Base-by-base conservation (phyloP, 2,888 invertebrate species). In the Tipula lateralis region DNA sequence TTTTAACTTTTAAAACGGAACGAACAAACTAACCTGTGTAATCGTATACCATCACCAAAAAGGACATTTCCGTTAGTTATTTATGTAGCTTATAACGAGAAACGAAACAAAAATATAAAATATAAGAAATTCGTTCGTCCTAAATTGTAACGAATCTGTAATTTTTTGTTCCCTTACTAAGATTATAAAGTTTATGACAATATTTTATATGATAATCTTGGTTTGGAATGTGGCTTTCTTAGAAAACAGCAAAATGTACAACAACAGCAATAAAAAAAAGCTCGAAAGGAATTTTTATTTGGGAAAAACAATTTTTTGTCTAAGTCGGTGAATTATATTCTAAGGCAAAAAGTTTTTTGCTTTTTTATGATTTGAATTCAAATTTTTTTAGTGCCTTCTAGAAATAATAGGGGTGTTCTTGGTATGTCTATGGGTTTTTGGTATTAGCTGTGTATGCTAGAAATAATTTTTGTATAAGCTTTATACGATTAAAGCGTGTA, bases 181-280 rank as follows among this genome's bases (percentile, higher is more conserved):
- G 44, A 50, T 50, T 50, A 50, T 50, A 50, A 50, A 50, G 44
- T 50, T 50, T 50, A 50, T 50, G 44, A 50, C 44, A 50, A 50
- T 50, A 50, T 50, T 50, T 50, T 50, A 50, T 50, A 50, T 50
- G 44, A 16, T 50, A 50, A 50, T 50, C 44, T 50, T 50, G 44
- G 16, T 50, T 50, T 50, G 1, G 44, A 50, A 50, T 50, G 44
- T 50, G 44, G 44, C 44, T 50, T 50, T 50, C 44, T 5, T 16
- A 16, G 4, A 50, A 50, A 12, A 16, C 6, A 39, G 39, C 1
- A 39, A 39, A 16, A 50, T 44, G 16, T 5, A 16, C 44, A 50
- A 50, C 44, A 44, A 16, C 44, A 5, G 16, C 16, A 50, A 16
- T 6, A 36, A 36, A 32, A 32, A 32, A 32, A 32, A 36, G 9